Evolutionary conservation across 2,113 vertebrate genomes (phyloP), one percentile per base, ranked within the genome.

Genomic region (Rallus limicola): DNA sequence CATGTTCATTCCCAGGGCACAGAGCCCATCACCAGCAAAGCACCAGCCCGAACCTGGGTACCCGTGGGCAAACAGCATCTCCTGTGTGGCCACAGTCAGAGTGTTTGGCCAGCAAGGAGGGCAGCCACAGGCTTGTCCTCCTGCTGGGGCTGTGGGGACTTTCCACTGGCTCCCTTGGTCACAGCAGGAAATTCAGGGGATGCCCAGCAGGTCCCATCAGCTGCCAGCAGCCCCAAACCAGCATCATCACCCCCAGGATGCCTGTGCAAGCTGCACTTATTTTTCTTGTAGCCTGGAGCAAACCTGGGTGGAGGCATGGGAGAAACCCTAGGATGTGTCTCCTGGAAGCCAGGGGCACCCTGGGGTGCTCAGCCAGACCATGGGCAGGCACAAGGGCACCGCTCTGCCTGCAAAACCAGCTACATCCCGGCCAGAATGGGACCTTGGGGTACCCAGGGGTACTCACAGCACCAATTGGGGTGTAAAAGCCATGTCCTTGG

Each of bases 11-110:
- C 46, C 33, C 23, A 42, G 31, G 59, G 26, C 25, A 24, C 33
- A 25, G 23, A 86, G 34, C 46, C 17, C 3, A 0, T 6, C 0
- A 2, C 62, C 65, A 67, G 55, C 50, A 28, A 56, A 77, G 33
- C 16, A 56, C 4, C 18, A 46, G 6, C 62, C n/a, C 2, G 0
- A 3, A 25, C 50, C 38, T 19, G 2, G 2, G 0, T 4, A 25
- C 44, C n/a, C 19, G 2, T 0, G 12, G 31, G n/a, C 46, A 63
- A 3, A 3, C 38, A 59, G 17, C 31, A 11, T 17, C 23, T 31
- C 16, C 16, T 1, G 2, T 5, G 53, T 1, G 1, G 3, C 29
- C 2, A 0, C 2, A 3, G 13, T 29, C 1, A 3, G 42, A 24
- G 69, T 50, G 14, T 46, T 53, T 56, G 63, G 36, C 52, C 1